These are phyloP conservation scores for Brachylomia viminalis DNA, from an alignment of 2,888 invertebrate species.

Conservation along the genomic window DNA sequence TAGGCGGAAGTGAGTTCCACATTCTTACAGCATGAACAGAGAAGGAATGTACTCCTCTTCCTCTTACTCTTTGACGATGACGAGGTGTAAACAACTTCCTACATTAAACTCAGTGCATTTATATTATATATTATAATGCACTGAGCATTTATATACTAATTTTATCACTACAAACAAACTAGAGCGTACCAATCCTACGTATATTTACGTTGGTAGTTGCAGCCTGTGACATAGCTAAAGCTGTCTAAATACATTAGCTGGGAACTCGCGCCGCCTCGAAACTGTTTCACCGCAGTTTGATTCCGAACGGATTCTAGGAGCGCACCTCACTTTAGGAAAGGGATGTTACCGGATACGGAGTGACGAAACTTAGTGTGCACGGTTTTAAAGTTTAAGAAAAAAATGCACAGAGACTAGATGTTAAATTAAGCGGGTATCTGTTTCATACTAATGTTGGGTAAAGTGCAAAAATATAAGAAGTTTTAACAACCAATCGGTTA, in stretches of 20 bases:
- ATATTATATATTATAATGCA: constrained; percentile 48
- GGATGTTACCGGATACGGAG: constrained; percentile 67
- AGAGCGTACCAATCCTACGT: constrained; percentile 13
- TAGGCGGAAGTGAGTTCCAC: no score
- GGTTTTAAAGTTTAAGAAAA: background rate
- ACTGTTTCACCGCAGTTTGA: constrained; percentile 80
- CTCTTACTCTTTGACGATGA: background rate
- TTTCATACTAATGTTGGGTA: background rate
- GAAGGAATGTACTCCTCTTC: no score
- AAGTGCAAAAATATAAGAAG: background rate
- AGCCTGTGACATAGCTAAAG: constrained; percentile 67
- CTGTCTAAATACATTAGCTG: constrained; percentile 76
- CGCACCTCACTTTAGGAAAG: constrained; percentile 73
- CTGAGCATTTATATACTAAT: constrained; percentile 49
- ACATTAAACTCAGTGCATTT: constrained; percentile 32
- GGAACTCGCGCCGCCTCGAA: constrained; percentile 70
- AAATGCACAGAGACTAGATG: background rate
- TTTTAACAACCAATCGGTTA: background rate
- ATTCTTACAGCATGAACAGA: no score
- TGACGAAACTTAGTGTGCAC: constrained; percentile 63
- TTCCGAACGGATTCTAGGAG: constrained; percentile 74
- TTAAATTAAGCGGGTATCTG: background rate
- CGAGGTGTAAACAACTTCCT: background rate
- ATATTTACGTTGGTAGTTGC: constrained; percentile 49
- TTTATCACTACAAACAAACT: constrained; percentile 49